Percentiles rank a stretch among this genome's conserved stretches.
Conservation (phyloP, 2,797 vertebrate genomes). For the Anguilla pacifica region DNA sequence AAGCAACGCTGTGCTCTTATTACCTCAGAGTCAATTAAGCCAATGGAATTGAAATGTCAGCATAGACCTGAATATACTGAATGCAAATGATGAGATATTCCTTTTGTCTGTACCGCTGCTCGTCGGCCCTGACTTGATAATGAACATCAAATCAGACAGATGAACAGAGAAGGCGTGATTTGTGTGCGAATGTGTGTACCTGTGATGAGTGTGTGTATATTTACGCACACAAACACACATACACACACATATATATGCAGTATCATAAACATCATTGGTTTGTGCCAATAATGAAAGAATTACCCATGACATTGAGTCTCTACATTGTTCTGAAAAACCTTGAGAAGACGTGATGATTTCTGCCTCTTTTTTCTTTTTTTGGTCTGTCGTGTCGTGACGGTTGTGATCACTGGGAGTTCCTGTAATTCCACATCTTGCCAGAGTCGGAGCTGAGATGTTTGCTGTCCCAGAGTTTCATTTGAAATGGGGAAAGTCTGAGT, state of each 20-base stretch:
- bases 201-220: not conserved
- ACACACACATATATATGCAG: too few species aligned
- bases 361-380: not conserved
- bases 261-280: too few species aligned
- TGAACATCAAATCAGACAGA: not conserved
- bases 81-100: not conserved
- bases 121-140: constrained; percentile 1
- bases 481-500: constrained; percentile 37
- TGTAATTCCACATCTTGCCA: not conserved
- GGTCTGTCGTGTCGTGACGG: constrained; percentile 11
- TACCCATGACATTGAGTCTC: too few species aligned
- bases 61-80: not conserved
- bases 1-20: not conserved
- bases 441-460: constrained; percentile 14
- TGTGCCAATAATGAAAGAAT: too few species aligned
- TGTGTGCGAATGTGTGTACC: not conserved
- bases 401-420: constrained; percentile 27
- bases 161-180: not conserved
- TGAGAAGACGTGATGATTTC: too few species aligned
- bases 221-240: too few species aligned
- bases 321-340: too few species aligned
- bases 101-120: not conserved
- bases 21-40: constrained; percentile 19
- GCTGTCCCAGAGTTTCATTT: constrained; percentile 38
- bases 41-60: constrained; percentile 7